Conservation (phyloP, 2,113 vertebrate genomes). For the Propithecus coquereli region DNA sequence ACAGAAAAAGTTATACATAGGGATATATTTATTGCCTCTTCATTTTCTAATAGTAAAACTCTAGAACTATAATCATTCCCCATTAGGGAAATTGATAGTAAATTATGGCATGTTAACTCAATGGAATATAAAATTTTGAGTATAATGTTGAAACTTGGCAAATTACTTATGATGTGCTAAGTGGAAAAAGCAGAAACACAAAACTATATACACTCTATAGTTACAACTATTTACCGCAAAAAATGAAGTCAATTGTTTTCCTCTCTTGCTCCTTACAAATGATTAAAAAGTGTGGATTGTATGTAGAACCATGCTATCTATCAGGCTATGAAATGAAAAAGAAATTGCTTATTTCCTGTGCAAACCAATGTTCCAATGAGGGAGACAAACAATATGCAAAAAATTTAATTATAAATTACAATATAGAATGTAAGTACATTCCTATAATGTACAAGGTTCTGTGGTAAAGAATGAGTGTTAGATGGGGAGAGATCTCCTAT, state of each 20-base stretch:
- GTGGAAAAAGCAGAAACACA: not conserved
- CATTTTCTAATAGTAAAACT: not conserved
- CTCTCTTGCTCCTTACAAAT: not conserved
- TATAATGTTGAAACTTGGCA: not conserved
- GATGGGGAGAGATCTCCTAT: not conserved
- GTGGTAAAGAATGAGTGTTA: not conserved
- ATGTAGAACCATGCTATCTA: not conserved
- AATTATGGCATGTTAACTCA: constrained; percentile 8
- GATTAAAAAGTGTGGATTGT: not conserved
- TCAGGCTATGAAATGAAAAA: not conserved
- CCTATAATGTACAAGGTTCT: not conserved
- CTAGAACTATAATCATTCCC: not conserved
- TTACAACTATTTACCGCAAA: constrained; percentile 12
- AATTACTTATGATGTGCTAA: constrained; percentile 35
- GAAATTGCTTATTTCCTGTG: not conserved
- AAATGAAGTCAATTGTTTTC: not conserved
- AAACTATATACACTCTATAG: constrained; percentile 8
- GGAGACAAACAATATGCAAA: not conserved
- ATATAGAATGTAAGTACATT: not conserved
- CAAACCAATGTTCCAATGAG: not conserved
- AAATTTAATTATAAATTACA: not conserved
- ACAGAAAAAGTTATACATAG: not conserved
- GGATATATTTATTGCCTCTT: not conserved
- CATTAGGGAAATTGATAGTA: not conserved
- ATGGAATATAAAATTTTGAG: constrained; percentile 6